phyloP scores from a whole-genome alignment of 2,888 invertebrate genomes.

The Tuta absoluta region DNA sequence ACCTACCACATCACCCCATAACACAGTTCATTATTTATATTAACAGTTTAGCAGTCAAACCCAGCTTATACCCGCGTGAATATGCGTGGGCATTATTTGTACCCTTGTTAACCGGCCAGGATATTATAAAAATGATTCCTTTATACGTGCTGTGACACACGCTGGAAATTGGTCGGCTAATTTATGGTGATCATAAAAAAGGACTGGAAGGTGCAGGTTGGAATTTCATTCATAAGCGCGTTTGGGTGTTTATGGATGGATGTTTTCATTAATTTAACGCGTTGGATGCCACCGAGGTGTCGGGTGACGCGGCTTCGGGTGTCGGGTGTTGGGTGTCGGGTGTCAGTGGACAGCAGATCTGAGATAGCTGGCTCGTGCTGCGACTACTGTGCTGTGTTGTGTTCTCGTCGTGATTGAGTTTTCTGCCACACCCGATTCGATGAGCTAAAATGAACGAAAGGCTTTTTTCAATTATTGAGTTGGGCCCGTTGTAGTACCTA shows the following conservation, averaged over 20 bases:
- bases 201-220: constrained; percentile 75
- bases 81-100: constrained; percentile 81
- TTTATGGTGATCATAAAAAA: constrained; percentile 79
- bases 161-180: constrained; percentile 79
- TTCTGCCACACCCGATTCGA: background rate
- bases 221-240: constrained; percentile 83
- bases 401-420: background rate
- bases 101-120: constrained; percentile 80
- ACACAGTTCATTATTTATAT: constrained; percentile 81
- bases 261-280: constrained; percentile 80
- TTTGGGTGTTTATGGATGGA: constrained; percentile 79
- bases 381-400: constrained; percentile 60
- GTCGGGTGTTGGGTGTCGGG: constrained; percentile 56
- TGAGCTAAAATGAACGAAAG: background rate
- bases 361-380: constrained; percentile 62
- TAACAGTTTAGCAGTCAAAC: constrained; percentile 81
- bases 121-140: constrained; percentile 82
- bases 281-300: constrained; percentile 57
- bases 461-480: background rate
- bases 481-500: too few relatives aligned
- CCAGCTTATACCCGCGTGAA: constrained; percentile 77
- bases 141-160: constrained; percentile 79
- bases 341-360: constrained; percentile 58
- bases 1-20: constrained; percentile 72
- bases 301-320: constrained; percentile 70